phyloP scores from a whole-genome alignment of 2,888 invertebrate species.

The Alloscopus bannaensis region DNA sequence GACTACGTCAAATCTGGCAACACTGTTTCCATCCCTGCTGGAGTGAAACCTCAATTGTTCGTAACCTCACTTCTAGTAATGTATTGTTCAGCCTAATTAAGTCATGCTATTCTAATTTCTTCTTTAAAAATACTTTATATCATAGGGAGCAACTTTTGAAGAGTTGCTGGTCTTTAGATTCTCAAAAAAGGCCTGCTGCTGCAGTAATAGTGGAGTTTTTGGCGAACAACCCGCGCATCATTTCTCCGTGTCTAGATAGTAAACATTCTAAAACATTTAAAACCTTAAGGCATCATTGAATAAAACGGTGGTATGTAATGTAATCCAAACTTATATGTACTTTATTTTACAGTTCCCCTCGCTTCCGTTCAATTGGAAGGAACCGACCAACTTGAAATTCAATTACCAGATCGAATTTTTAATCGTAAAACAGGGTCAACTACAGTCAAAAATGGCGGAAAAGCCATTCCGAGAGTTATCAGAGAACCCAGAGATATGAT shows the following conservation, averaged over 20 bases:
- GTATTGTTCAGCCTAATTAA: background rate
- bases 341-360: slow-evolving; percentile 78
- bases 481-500: slow-evolving; percentile 45
- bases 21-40: slow-evolving; percentile 84
- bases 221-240: slow-evolving; percentile 84
- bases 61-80: slow-evolving; percentile 75
- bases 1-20: slow-evolving; percentile 87
- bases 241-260: slow-evolving; percentile 86
- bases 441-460: slow-evolving; percentile 53
- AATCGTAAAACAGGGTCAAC: slow-evolving; percentile 76
- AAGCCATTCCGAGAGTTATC: slow-evolving; percentile 40
- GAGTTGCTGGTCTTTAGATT: slow-evolving; percentile 86
- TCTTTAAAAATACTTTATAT: slow-evolving; percentile 62
- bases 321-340: background rate
- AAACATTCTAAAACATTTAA: slow-evolving; percentile 21
- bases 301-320: background rate
- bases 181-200: slow-evolving; percentile 84
- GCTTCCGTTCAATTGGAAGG: slow-evolving; percentile 85
- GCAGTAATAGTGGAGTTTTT: slow-evolving; percentile 88
- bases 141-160: slow-evolving; percentile 82
- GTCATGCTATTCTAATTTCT: background rate
- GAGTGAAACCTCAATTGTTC: slow-evolving; percentile 87
- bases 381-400: slow-evolving; percentile 79
- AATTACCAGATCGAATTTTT: slow-evolving; percentile 75
- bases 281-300: background rate